phyloP scores from a whole-genome alignment of 1,140 invertebrate genomes.

The Grapholita molesta region DNA sequence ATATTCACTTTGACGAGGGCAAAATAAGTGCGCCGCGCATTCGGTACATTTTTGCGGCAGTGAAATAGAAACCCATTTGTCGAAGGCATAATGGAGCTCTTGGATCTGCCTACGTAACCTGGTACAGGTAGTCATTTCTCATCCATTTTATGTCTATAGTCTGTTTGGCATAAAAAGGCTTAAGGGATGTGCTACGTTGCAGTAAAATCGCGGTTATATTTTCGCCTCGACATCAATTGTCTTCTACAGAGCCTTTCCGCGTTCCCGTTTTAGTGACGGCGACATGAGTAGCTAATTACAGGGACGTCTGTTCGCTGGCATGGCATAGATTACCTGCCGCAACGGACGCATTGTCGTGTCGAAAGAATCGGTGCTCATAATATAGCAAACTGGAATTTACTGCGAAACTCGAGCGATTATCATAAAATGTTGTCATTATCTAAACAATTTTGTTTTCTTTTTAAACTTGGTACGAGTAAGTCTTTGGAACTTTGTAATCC shows the following conservation, averaged over 20 bases:
- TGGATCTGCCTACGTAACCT: neutral
- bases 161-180: neutral
- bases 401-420: neutral
- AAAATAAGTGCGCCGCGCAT: neutral
- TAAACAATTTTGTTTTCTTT: neutral
- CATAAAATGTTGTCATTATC: neutral
- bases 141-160: slow-evolving; percentile 5
- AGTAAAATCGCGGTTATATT: slow-evolving; percentile 2
- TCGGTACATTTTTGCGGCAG: slow-evolving; percentile 7
- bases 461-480: neutral
- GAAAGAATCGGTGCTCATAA: slow-evolving; percentile 20
- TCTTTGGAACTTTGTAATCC: neutral
- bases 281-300: slow-evolving; percentile 34
- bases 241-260: neutral
- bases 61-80: slow-evolving; percentile 16
- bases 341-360: slow-evolving; percentile 16
- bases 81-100: slow-evolving; percentile 15
- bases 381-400: neutral
- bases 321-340: slow-evolving; percentile 30
- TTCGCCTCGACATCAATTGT: neutral
- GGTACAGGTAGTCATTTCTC: slow-evolving; percentile 11
- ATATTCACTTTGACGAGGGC: slow-evolving; percentile 16
- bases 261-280: slow-evolving; percentile 4
- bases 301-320: slow-evolving; percentile 30
- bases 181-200: neutral